Evolutionary conservation across 2,888 invertebrate genomes (phyloP).

Genomic region (Mythimna lalbum): DNA sequence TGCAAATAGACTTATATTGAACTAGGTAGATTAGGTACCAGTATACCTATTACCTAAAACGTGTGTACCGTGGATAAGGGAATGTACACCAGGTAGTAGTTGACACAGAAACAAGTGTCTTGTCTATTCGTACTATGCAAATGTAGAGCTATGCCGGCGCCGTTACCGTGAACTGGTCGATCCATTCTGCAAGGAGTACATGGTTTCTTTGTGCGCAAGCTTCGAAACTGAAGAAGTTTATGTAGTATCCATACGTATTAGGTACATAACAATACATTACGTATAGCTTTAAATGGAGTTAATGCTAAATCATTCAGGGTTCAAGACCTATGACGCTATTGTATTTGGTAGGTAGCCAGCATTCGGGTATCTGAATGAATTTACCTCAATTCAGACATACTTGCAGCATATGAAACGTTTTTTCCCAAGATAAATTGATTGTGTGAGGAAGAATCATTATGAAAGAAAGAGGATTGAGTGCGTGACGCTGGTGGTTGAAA

Average conservation of each 20-base stretch:
- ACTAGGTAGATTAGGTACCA: not conserved
- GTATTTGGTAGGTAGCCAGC: not conserved
- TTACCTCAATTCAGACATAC: not conserved
- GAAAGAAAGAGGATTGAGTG: not conserved
- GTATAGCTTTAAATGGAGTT: not conserved
- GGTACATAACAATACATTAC: conserved; percentile 6
- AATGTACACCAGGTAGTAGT: conserved; percentile 33
- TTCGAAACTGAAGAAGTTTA: not conserved
- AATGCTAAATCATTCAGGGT: conserved; percentile 5
- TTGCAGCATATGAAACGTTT: not conserved
- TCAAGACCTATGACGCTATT: not conserved
- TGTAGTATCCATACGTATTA: not conserved
- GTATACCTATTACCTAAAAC: conserved; percentile 2
- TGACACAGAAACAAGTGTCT: conserved; percentile 45
- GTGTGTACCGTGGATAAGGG: conserved; percentile 11
- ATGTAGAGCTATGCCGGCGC: conserved; percentile 18
- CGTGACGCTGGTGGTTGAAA: not conserved
- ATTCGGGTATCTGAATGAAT: conserved; percentile 4
- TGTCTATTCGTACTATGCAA: conserved; percentile 19
- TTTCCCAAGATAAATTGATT: not conserved
- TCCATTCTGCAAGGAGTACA: conserved; percentile 15
- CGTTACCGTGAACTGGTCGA: conserved; percentile 34
- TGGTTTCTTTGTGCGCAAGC: conserved; percentile 15
- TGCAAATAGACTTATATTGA: not conserved
- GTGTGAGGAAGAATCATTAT: not conserved